phyloP scores from a whole-genome alignment of 2,888 invertebrate species.

The Xylota sylvarum region DNA sequence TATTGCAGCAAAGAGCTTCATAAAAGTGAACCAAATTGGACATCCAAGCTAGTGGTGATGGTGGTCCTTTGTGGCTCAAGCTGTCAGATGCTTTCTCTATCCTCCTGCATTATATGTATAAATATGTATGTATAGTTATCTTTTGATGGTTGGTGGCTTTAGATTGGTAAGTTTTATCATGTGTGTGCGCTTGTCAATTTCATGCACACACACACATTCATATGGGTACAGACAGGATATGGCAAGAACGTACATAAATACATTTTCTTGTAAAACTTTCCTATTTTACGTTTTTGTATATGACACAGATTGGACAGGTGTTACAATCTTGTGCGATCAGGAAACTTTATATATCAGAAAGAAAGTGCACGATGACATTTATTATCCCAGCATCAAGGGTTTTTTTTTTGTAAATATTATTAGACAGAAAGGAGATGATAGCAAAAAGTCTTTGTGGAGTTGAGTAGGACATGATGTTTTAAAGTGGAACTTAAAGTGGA shows the following conservation, averaged over 20 bases:
- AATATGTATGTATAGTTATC: neutral
- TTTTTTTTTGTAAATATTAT: neutral
- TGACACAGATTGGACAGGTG: conserved; percentile 52
- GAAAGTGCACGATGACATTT: conserved; percentile 20
- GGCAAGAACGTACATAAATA: neutral
- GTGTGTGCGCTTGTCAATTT: conserved; percentile 23
- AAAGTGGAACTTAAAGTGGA: too few relatives aligned
- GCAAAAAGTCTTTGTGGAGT: too few relatives aligned
- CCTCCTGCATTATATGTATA: neutral
- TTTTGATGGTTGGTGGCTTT: conserved; percentile 3
- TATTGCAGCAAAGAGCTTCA: conserved; percentile 17
- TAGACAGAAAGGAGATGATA: too few relatives aligned
- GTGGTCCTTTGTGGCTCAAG: conserved; percentile 19
- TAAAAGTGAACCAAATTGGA: conserved; percentile 47
- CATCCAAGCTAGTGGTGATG: conserved; percentile 7
- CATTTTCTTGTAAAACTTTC: conserved; percentile 11
- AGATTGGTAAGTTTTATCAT: conserved; percentile 12
- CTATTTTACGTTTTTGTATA: conserved; percentile 1
- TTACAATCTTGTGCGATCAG: conserved; percentile 3
- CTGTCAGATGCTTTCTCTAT: conserved; percentile 15
- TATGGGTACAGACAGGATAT: neutral
- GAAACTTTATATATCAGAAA: neutral
- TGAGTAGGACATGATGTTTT: too few relatives aligned
- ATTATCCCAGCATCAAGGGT: conserved; percentile 2
- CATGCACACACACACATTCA: neutral